Evolutionary conservation across 1,140 invertebrate species (phyloP), one percentile per base, ranked within the genome.

Genomic region (Heliconius himera): DNA sequence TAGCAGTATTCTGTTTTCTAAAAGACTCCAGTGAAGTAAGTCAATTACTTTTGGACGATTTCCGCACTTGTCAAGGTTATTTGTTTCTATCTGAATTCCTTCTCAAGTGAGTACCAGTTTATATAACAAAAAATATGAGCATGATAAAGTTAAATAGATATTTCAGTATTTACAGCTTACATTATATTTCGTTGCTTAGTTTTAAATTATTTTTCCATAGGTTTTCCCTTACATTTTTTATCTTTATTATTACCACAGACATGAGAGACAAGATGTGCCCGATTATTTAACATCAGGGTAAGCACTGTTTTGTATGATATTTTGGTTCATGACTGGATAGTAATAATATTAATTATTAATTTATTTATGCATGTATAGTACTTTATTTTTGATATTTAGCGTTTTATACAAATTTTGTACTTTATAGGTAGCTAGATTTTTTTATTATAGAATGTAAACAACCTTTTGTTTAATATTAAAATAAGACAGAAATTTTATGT

Each of bases 1-100:
- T 99, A 49, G 99, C 98, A 18, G 97, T 99, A 46, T 99, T 99
- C 95, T 99, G 99, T 95, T 99, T 99, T 93, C 95, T 99, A 73
- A 99, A 99, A 95, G 99, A 99, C 91, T 99, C 99, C n/a, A 98
- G 98, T 94, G 98, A 99, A 93, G 97, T 99, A 75, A 99, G 98
- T 79, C 98, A 99, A 94, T 96, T 97, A 83, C 95, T 99, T 81
- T 92, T 99, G 82, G 99, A 99, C 92, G 99, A 99, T 94, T 99
- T 99, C 95, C 96, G 97, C 81, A 96, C 97, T 78, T 98, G 98
- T 88, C 98, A 99, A 90, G 99, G 99, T 82, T 99, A 99, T 95
- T 95, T 97, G 72, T 99, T 99, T 93, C 95, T 99, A 74, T 98
- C 98, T 41, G 98, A 99, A 90, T 99, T 99, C 95, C 95, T 99